Percentiles rank a stretch among this genome's conserved stretches.
Conservation (phyloP, 2,797 vertebrate species). For the Merluccius polli region DNA sequence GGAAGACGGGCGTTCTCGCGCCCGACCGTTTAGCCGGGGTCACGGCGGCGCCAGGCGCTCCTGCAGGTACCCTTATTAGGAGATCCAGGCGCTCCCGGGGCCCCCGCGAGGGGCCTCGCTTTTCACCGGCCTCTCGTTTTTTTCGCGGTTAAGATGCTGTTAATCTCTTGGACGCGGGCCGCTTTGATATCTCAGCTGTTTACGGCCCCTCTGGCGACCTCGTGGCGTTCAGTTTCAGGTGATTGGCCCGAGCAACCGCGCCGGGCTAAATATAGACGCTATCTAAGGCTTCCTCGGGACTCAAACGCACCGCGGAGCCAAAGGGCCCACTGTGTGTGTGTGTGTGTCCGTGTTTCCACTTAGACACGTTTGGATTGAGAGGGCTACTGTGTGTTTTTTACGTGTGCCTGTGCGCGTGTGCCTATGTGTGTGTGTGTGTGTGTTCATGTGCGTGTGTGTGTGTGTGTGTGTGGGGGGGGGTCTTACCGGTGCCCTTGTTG, state of each 20-base stretch:
- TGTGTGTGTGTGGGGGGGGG: background rate
- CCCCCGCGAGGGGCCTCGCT: conserved; percentile 25
- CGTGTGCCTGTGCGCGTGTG: background rate
- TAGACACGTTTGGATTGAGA: background rate
- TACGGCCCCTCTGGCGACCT: conserved; percentile 46
- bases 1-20: background rate
- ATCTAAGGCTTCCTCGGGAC: conserved; percentile 58
- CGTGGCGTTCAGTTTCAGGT: conserved; percentile 61
- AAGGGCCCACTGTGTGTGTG: conserved; percentile 17
- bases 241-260: conserved; percentile 40
- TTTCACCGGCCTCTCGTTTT: conserved; percentile 51
- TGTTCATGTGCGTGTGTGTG: background rate
- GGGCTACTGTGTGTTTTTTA: too few species aligned
- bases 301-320: conserved; percentile 42
- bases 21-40: background rate
- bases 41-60: background rate
- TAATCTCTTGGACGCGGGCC: conserved; percentile 57
- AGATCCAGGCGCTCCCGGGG: conserved; percentile 5
- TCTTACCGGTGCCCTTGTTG: conserved; percentile 96
- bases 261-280: conserved; percentile 61
- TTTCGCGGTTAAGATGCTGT: conserved; percentile 54
- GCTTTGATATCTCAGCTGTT: conserved; percentile 65
- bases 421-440: background rate
- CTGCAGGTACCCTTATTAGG: conserved; percentile 39
- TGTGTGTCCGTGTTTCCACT: conserved; percentile 12